phyloP scores from a whole-genome alignment of 2,113 vertebrate species.

The Chlorodrepanis virens region DNA sequence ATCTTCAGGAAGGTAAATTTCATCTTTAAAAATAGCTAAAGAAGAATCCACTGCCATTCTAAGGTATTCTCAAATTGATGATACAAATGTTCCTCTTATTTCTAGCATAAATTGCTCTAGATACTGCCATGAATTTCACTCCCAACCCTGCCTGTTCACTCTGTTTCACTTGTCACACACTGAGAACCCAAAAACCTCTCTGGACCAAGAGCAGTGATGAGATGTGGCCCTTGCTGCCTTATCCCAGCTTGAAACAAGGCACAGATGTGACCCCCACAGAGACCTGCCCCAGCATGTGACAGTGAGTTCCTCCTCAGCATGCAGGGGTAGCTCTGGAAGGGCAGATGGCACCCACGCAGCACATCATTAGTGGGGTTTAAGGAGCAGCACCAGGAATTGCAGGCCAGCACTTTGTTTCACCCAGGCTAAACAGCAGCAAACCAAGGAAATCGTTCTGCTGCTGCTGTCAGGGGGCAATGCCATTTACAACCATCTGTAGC shows the following conservation, averaged over 20 bases:
- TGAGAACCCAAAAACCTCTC: background rate
- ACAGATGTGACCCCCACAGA: background rate
- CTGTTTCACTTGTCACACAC: background rate
- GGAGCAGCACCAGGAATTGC: constrained; percentile 10
- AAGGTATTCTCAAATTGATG: background rate
- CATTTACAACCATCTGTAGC: background rate
- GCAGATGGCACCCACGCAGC: background rate
- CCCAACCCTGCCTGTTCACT: background rate
- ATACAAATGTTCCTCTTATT: background rate
- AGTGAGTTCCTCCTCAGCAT: background rate
- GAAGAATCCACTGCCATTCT: background rate
- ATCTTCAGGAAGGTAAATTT: background rate
- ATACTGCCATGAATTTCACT: background rate
- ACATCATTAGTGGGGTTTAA: background rate
- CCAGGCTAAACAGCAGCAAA: background rate
- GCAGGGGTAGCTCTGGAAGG: background rate
- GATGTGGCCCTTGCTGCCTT: background rate
- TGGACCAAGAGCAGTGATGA: background rate
- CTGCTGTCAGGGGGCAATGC: background rate
- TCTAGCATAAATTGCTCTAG: background rate
- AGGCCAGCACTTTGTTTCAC: constrained; percentile 8
- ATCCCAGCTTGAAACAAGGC: background rate
- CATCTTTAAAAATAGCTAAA: background rate
- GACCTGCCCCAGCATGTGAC: background rate
- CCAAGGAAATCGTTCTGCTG: background rate